These are phyloP conservation scores for Hypomesus transpacificus DNA, from an alignment of 2,113 vertebrate species.

Conservation along the genomic window DNA sequence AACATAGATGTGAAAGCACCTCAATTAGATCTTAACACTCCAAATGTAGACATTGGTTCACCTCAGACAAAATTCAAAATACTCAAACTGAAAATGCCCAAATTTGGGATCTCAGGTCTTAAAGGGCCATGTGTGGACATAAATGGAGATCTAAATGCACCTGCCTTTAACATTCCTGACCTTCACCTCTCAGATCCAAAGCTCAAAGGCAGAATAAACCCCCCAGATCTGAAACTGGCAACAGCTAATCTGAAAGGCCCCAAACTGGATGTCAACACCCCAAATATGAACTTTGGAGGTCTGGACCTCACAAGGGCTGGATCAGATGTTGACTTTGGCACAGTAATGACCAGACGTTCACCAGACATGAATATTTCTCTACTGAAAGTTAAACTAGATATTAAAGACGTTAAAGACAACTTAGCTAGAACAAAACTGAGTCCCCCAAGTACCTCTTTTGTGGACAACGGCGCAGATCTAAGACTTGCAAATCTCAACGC, in stretches of 20 bases:
- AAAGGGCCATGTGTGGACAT: constrained; percentile 24
- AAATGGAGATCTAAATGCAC: constrained; percentile 30
- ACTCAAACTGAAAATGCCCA: constrained; percentile 19
- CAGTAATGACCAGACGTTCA: constrained; percentile 12
- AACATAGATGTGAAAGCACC: constrained; percentile 2
- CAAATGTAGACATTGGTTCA: constrained; percentile 4
- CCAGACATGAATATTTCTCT: constrained; percentile 28
- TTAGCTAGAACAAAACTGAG: constrained; percentile 26
- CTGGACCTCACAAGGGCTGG: constrained; percentile 21
- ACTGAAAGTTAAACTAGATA: constrained; percentile 39
- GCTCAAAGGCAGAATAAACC: neutral
- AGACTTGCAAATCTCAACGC: constrained; percentile 10
- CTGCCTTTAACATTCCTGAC: constrained; percentile 21
- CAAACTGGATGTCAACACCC: constrained; percentile 4
- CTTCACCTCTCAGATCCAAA: constrained; percentile 16
- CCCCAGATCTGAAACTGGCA: neutral
- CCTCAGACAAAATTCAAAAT: constrained; percentile 24
- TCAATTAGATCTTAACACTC: neutral
- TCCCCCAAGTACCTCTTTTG: constrained; percentile 16
- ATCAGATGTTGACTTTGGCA: constrained; percentile 46
- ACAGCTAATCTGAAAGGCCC: neutral
- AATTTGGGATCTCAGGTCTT: constrained; percentile 13
- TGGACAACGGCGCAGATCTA: too few relatives aligned
- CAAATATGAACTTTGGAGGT: constrained; percentile 17
- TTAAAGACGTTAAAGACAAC: constrained; percentile 40